Evolutionary conservation across 2,888 invertebrate genomes (phyloP), one percentile per base, ranked within the genome.

Genomic region (Parnassius smintheus): DNA sequence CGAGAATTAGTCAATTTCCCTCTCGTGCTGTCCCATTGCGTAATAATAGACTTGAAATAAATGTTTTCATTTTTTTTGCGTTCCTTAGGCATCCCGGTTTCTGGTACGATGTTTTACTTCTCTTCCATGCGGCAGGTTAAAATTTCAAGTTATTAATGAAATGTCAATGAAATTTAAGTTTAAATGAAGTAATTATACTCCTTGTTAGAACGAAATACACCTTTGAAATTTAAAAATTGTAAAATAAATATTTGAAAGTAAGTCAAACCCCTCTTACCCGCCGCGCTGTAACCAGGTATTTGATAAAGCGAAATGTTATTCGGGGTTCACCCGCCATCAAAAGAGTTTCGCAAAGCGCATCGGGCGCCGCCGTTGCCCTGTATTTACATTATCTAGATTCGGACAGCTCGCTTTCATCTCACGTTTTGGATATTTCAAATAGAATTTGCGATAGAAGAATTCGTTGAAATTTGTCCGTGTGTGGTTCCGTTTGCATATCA

Each of bases 311-410:
- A 79, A 81, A 83, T 76, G 74, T 75, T 78, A 75, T 80, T 75
- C 71, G 72, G 69, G 67, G 69, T 70, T 72, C 71, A 72, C 66
- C 72, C 72, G 64, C 63, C 71, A 70, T 81, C 77, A 80, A 81
- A 81, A 82, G 80, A 77, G 79, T 77, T 75, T 68, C 72, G 72
- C 65, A 66, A 72, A 75, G 73, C 67, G 69, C 65, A 72, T 72
- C 71, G 75, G 72, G 66, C 72, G 72, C 62, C 71, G 73, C 65
- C 72, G 72, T 60, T 72, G 75, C 75, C 72, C 66, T 74, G 75
- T 82, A 83, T 85, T 83, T 85, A 81, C 85, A 85, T 87, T 85
- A 87, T 85, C 85, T 81, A 80, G 83, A 84, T 83, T 83, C 78
- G 77, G 78, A 80, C 81, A 78, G 82, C 78, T 78, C 81, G 77